A percentile compares a stretch with the other conserved stretches of the same genome.
Evolutionary conservation across 2,888 invertebrate genomes (phyloP).

Genomic region (Hofmannophila pseudospretella): DNA sequence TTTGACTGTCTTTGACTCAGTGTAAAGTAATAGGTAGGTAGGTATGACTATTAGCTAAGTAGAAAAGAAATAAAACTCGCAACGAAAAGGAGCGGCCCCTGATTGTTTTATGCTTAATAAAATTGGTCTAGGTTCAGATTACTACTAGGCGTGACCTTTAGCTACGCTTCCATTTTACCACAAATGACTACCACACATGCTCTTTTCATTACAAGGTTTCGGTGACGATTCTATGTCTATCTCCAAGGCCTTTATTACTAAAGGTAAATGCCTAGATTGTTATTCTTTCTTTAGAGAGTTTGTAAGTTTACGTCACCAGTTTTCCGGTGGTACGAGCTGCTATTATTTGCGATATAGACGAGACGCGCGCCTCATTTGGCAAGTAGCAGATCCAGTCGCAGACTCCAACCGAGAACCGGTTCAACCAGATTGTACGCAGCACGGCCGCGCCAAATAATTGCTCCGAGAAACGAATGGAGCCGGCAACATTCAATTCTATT

Average conservation of each 20-base stretch:
- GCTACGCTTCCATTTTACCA: slow-evolving; percentile 31
- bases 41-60: slow-evolving; percentile 1
- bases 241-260: not conserved
- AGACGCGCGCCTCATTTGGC: slow-evolving; percentile 66
- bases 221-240: not conserved
- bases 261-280: not conserved
- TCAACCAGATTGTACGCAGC: slow-evolving; percentile 62
- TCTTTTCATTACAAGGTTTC: slow-evolving; percentile 20
- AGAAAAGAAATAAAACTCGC: not conserved
- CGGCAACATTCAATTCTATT: slow-evolving; percentile 40
- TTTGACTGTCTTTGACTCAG: no score
- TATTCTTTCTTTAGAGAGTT: slow-evolving; percentile 14
- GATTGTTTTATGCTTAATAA: slow-evolving; percentile 36
- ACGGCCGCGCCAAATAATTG: slow-evolving; percentile 59
- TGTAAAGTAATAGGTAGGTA: not conserved
- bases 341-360: slow-evolving; percentile 56
- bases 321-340: slow-evolving; percentile 31
- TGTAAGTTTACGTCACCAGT: slow-evolving; percentile 14
- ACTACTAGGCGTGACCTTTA: slow-evolving; percentile 49
- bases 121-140: slow-evolving; percentile 46
- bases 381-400: slow-evolving; percentile 68
- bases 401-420: slow-evolving; percentile 66
- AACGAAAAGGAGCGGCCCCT: slow-evolving; percentile 23
- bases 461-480: slow-evolving; percentile 29
- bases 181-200: slow-evolving; percentile 38